Evolutionary conservation across 1,140 invertebrate genomes (phyloP).

Genomic region (Melanaphis sacchari): DNA sequence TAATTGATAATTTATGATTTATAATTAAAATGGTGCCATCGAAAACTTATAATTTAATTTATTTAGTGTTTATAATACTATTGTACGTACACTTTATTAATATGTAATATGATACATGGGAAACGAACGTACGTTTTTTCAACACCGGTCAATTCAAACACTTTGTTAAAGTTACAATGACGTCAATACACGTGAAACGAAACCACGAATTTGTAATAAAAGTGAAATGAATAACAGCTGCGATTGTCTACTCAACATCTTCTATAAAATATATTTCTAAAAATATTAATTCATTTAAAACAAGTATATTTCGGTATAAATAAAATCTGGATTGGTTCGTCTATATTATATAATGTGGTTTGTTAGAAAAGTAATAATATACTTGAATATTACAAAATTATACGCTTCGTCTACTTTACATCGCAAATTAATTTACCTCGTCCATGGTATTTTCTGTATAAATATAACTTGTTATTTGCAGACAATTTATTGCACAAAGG

Average conservation of each 20-base stretch:
- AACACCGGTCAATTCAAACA: background rate
- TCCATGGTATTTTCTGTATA: background rate
- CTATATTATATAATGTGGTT: too few relatives aligned
- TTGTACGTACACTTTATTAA: background rate
- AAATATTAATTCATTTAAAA: background rate
- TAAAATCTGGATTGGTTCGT: background rate
- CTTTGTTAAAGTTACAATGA: background rate
- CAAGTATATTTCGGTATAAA: background rate
- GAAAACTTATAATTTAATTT: background rate
- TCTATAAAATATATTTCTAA: background rate
- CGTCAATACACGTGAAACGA: background rate
- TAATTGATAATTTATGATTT: background rate
- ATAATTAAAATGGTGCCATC: background rate
- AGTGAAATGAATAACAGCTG: conserved; percentile 5
- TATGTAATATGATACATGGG: background rate
- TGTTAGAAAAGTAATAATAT: background rate
- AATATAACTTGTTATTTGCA: background rate
- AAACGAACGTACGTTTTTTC: background rate
- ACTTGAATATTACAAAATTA: background rate
- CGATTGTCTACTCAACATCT: background rate
- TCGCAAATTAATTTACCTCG: background rate
- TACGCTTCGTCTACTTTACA: background rate
- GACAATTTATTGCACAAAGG: too few relatives aligned
- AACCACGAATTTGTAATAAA: background rate
- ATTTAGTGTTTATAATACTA: background rate